Conservation (phyloP, 2,113 vertebrate genomes). For the Nesoenas mayeri region DNA sequence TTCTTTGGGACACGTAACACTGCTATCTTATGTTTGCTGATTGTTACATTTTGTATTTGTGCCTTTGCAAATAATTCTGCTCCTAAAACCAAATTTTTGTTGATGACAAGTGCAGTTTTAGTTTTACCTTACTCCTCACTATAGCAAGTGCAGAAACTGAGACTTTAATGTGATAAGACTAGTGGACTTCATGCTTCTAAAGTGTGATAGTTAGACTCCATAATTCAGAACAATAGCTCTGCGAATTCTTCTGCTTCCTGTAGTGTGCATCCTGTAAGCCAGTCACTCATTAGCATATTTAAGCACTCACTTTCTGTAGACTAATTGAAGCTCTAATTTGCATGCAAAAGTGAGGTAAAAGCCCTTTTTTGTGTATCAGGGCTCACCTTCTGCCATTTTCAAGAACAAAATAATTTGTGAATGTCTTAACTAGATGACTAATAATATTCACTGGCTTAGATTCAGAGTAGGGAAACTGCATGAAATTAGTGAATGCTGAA, state of each 20-base stretch:
- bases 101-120: not conserved
- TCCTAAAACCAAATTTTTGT: not conserved
- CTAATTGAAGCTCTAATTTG: constrained; percentile 7
- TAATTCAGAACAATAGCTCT: not conserved
- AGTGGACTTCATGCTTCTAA: not conserved
- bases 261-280: not conserved
- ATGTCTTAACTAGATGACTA: not conserved
- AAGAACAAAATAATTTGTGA: not conserved
- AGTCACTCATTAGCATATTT: not conserved
- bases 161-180: not conserved
- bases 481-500: not conserved
- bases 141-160: not conserved
- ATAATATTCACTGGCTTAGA: not conserved
- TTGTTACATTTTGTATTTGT: not conserved
- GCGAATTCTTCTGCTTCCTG: not conserved
- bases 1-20: not conserved
- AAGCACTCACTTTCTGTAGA: not conserved
- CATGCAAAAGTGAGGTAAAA: constrained; percentile 4
- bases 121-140: not conserved
- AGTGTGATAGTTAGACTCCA: not conserved
- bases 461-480: not conserved
- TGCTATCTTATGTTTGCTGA: not conserved
- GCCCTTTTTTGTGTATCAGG: not conserved
- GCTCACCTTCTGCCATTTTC: not conserved
- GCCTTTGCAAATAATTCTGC: not conserved